Evolutionary conservation across 2,113 vertebrate genomes (phyloP).

Genomic region (Ranitomeya imitator): DNA sequence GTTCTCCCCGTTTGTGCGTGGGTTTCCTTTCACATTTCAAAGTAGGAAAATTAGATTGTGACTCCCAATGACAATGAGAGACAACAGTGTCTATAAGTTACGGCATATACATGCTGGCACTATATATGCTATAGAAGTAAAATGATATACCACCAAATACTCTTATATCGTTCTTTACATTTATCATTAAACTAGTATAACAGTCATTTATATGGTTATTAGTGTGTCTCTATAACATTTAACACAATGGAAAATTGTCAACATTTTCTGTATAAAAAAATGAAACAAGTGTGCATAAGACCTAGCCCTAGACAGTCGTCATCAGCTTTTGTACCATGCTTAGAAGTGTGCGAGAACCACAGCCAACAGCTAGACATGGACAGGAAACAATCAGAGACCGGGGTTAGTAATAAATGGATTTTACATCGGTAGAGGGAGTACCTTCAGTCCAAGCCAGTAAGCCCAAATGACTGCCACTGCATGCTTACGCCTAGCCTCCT

Average conservation of each 20-base stretch:
- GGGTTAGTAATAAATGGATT: conserved; percentile 42
- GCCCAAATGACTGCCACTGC: conserved; percentile 99
- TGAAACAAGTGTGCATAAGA: neutral
- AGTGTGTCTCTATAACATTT: neutral
- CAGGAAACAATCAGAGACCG: conserved; percentile 30
- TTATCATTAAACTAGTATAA: neutral
- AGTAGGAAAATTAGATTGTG: too few relatives aligned
- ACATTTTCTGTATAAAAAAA: neutral
- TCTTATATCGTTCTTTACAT: neutral
- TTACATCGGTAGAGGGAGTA: conserved; percentile 72
- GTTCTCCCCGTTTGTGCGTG: too few relatives aligned
- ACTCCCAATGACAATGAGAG: too few relatives aligned
- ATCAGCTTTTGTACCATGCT: conserved; percentile 5
- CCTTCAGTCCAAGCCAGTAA: conserved; percentile 99
- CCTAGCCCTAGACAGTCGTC: neutral
- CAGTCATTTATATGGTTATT: neutral
- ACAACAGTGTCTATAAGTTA: too few relatives aligned
- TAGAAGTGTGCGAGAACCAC: neutral
- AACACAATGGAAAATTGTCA: neutral
- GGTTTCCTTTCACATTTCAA: too few relatives aligned
- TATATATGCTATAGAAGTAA: too few relatives aligned
- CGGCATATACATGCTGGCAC: too few relatives aligned
- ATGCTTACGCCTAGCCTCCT: conserved; percentile 95
- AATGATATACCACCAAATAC: too few relatives aligned
- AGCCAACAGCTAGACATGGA: conserved; percentile 10